Conservation (phyloP, 2,797 vertebrate genomes). For the Trachops cirrhosus region DNA sequence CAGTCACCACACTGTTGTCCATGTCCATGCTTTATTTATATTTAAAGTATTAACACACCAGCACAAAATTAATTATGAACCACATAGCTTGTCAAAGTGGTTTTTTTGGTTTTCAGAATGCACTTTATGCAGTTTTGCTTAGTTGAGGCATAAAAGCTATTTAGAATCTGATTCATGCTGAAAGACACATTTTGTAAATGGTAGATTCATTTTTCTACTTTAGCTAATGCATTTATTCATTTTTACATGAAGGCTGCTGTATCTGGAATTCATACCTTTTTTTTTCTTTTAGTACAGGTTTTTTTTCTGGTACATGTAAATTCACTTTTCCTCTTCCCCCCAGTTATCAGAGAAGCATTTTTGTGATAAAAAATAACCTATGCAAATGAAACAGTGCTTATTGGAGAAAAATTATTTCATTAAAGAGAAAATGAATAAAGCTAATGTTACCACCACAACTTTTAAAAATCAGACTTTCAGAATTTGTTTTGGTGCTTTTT, state of each 20-base stretch:
- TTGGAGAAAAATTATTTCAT: slow-evolving; percentile 20
- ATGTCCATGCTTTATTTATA: not conserved
- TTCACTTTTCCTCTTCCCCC: not conserved
- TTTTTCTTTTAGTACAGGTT: not conserved
- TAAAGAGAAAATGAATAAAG: slow-evolving; percentile 38
- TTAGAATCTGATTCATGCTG: slow-evolving; percentile 23
- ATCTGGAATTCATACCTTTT: not conserved
- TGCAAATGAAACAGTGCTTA: slow-evolving; percentile 7
- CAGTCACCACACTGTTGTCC: too few relatives aligned
- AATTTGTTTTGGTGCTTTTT: not conserved
- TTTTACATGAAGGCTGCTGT: not conserved
- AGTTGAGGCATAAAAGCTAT: slow-evolving; percentile 21
- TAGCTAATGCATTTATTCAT: not conserved
- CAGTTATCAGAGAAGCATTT: slow-evolving; percentile 27
- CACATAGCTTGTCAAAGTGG: not conserved
- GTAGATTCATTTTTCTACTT: not conserved
- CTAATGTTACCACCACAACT: not conserved
- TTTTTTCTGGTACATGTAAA: not conserved
- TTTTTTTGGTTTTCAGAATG: slow-evolving; percentile 41
- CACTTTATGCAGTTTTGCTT: slow-evolving; percentile 2
- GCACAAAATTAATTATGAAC: slow-evolving; percentile 40
- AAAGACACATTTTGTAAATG: slow-evolving; percentile 44
- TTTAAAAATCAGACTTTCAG: slow-evolving; percentile 15
- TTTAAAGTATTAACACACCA: slow-evolving; percentile 24
- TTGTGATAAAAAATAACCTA: slow-evolving; percentile 46